Percentiles rank a stretch among this genome's conserved stretches.
Evolutionary conservation across 2,797 vertebrate genomes (phyloP).

Genomic region (Chrysocyon brachyurus): DNA sequence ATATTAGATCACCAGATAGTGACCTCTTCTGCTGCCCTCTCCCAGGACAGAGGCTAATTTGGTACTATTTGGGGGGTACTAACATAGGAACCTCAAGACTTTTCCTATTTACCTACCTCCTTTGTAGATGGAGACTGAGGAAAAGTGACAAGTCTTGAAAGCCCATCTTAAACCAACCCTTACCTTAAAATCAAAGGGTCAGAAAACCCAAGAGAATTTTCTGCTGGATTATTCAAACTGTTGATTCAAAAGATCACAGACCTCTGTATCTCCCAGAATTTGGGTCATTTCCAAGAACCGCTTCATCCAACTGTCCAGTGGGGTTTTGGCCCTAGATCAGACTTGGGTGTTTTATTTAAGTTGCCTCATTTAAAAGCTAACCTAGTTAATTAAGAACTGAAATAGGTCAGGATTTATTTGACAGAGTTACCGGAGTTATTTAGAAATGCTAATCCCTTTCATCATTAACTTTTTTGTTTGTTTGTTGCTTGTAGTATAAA

Average conservation of each 20-base stretch:
- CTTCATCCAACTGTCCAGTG: background rate
- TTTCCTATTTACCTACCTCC: background rate
- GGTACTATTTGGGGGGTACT: background rate
- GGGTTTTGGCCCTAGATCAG: background rate
- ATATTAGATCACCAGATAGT: accelerated
- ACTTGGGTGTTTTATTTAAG: slow-evolving; percentile 19
- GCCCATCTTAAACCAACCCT: background rate
- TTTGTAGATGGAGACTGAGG: background rate
- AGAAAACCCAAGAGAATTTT: background rate
- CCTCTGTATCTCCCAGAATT: slow-evolving; percentile 10
- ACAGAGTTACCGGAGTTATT: slow-evolving; percentile 50
- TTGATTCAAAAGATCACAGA: slow-evolving; percentile 29
- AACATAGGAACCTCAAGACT: background rate
- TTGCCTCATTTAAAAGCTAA: slow-evolving; percentile 71
- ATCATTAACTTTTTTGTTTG: slow-evolving; percentile 57
- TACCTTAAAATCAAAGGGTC: slow-evolving; percentile 17
- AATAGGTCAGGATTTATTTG: slow-evolving; percentile 63
- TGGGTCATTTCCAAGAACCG: slow-evolving; percentile 63
- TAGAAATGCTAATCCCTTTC: slow-evolving; percentile 72
- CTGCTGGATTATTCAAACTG: slow-evolving; percentile 24
- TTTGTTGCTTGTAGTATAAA: slow-evolving; percentile 67
- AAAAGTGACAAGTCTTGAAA: background rate
- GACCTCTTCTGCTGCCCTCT: background rate
- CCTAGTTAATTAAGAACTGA: slow-evolving; percentile 70
- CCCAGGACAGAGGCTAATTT: background rate